Evolutionary conservation across 2,113 vertebrate species (phyloP), one percentile per base, ranked within the genome.

Genomic region (Indri indri): DNA sequence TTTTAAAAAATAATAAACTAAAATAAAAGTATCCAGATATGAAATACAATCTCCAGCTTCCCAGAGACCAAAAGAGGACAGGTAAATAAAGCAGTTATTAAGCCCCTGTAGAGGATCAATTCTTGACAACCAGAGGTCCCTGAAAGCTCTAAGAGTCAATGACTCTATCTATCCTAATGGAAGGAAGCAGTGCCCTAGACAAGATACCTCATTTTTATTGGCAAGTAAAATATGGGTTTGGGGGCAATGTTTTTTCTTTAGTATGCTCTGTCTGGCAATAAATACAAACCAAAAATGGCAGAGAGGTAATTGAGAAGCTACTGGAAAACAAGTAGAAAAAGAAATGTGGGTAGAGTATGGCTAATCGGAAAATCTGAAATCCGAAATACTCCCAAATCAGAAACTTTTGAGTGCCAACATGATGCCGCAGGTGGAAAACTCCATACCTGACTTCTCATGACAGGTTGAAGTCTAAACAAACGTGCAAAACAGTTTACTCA

Each of bases 271-370:
- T 79, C 45, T 73, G 40, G 52, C 11, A 94, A 86, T 68, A 93
- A 87, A 83, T 45, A 77, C 17, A 96, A 95, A 88, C 17, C 14
- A 82, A 89, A 89, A 91, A 73, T 50, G 32, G 47, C 34, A 81
- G 52, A 90, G 1, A 54, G 11, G 16, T 81, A 93, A 66, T 59
- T 74, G 93, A 96, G 63, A 87, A 92, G 61, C 37, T 86, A 77
- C 80, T 82, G 9, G 20, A 92, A 89, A 82, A 59, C 34, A 42
- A 89, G 57, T 12, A 86, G 37, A 93, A 79, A 70, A 88, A 45
- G 10, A 45, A 63, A 57, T 40, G 14, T 7, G 79, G 37, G 8
- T 47, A 34, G 27, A 45, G 42, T 74, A 74, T 14, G 1, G 12
- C 25, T 47, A 30, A 74, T 74, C 25, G 30, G 42, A 74, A 74